These are phyloP conservation scores for Eospalax fontanierii DNA, from an alignment of 2,797 vertebrate genomes.

Conservation along the genomic window DNA sequence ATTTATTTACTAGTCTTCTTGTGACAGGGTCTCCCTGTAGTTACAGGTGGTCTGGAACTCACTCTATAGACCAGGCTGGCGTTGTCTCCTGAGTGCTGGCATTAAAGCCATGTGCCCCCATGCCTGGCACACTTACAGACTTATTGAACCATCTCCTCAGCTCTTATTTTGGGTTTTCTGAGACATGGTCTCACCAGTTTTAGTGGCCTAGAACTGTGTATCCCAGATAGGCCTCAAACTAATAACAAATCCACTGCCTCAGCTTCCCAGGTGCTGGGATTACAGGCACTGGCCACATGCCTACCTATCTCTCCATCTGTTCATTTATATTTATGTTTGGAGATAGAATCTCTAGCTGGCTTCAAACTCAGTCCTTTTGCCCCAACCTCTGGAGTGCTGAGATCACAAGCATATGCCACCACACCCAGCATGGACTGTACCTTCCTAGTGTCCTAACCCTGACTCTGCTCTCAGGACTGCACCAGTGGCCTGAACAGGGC, in stretches of 20 bases:
- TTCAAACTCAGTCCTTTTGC: neutral
- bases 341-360: neutral
- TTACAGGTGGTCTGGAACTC: neutral
- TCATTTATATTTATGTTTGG: neutral
- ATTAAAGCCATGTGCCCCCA: neutral
- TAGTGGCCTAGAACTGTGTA: no score
- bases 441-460: neutral
- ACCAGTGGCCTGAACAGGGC: neutral
- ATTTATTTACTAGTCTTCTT: neutral
- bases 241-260: neutral
- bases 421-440: neutral
- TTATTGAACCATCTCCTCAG: no score
- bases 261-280: neutral
- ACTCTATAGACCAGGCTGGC: neutral
- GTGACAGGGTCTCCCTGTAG: neutral
- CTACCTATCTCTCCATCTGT: neutral
- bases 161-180: no score
- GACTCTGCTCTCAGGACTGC: neutral
- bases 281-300: neutral
- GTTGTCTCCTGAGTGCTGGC: neutral
- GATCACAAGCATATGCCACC: neutral
- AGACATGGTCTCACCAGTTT: no score
- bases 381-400: no score
- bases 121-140: neutral
- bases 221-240: neutral